Evolutionary conservation across 2,113 vertebrate genomes (phyloP).

Genomic region (Reinhardtius hippoglossoides): DNA sequence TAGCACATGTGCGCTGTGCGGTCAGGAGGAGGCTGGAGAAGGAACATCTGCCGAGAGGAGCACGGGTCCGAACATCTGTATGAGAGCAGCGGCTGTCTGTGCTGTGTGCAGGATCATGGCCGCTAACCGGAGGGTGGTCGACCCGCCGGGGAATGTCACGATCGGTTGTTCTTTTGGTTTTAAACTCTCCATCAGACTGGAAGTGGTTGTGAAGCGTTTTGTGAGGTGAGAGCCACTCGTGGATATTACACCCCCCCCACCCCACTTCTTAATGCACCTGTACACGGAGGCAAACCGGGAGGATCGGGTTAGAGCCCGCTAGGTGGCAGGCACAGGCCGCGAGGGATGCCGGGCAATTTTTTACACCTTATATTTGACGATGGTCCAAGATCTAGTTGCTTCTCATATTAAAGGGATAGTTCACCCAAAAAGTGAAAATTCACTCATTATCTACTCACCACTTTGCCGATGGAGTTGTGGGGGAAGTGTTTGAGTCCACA

Average conservation of each 20-base stretch:
- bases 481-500: too few species aligned
- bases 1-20: slow-evolving; percentile 31
- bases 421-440: too few species aligned
- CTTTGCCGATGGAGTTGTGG: too few species aligned
- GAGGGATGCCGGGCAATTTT: slow-evolving; percentile 10
- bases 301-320: slow-evolving; percentile 35
- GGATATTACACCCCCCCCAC: background rate
- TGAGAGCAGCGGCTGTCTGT: slow-evolving; percentile 29
- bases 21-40: background rate
- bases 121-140: slow-evolving; percentile 45
- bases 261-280: slow-evolving; percentile 7
- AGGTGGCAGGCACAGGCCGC: slow-evolving; percentile 68
- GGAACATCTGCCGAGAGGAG: background rate
- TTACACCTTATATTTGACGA: slow-evolving; percentile 16
- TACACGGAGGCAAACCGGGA: background rate
- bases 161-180: slow-evolving; percentile 21
- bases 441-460: too few species aligned
- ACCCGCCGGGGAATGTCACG: slow-evolving; percentile 35
- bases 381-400: background rate
- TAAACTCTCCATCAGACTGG: background rate
- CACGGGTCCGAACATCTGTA: slow-evolving; percentile 46
- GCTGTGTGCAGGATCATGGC: slow-evolving; percentile 60
- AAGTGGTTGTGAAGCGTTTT: slow-evolving; percentile 12
- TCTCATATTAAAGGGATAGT: background rate
- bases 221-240: slow-evolving; percentile 1